Evolutionary conservation across 2,797 vertebrate genomes (phyloP), one percentile per base, ranked within the genome.

Genomic region (Agapornis canus): DNA sequence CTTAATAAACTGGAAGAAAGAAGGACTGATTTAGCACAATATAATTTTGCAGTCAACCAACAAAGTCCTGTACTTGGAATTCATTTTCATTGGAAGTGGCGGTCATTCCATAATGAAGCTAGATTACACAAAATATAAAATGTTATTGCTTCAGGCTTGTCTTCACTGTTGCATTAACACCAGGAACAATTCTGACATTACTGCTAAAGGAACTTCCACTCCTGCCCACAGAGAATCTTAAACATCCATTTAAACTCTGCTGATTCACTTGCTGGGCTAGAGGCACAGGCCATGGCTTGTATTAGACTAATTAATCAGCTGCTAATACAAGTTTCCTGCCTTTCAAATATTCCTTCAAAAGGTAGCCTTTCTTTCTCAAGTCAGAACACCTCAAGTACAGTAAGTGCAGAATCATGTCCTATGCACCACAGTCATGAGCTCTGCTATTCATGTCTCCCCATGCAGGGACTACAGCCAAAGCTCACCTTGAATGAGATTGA

Each of bases 1-100:
- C n/a, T 42, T 49, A 48, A 89, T 80, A 88, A 94, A 94, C 72
- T 82, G 35, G 73, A 66, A 71, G 60, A 80, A 91, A 90, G n/a
- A 22, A 64, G 40, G 56, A 72, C 12, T 56, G 70, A 31, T 73
- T 54, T 56, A 65, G 26, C 27, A 19, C 49, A 85, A 40, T 54
- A 47, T 8, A 79, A 59, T 80, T 80, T 82, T 82, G 56, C 64
- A 83, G 65, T 43, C 71, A 82, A 51, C 21, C 57, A 79, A 54
- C 51, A 43, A 52, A 5, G 7, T 59, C 43, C 31, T 47, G 17
- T 27, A 26, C 13, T 80, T 68, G 31, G 57, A 56, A 42, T 22
- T 85, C 31, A 87, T 82, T 89, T 89, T 68, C 76, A 37, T 5
- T 81, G 52, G 32, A 80, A 79, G n/a, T 15, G 21, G 21, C 0